Conservation (phyloP, 2,888 invertebrate species). For the Hyposoter dolosus region DNA sequence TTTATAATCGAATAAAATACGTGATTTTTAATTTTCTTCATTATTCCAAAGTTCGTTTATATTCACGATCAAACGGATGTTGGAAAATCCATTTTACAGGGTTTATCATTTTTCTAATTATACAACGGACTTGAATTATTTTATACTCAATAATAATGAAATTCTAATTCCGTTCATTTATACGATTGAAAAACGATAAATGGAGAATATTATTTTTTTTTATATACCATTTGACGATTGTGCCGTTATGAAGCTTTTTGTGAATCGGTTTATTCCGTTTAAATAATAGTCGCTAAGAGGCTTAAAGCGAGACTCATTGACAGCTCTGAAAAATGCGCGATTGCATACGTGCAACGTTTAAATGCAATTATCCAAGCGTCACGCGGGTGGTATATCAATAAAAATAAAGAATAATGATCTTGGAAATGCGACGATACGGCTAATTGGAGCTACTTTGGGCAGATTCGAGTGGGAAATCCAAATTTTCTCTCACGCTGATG, state of each 20-base stretch:
- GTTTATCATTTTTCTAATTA: neutral
- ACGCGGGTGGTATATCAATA: slow-evolving; percentile 26
- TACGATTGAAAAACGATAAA: neutral
- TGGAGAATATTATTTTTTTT: neutral
- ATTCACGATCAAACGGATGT: neutral
- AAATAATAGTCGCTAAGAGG: neutral
- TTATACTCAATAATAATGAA: neutral
- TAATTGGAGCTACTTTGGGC: slow-evolving; percentile 53
- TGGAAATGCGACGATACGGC: slow-evolving; percentile 29
- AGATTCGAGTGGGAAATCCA: slow-evolving; percentile 49
- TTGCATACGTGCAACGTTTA: neutral
- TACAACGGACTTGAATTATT: neutral
- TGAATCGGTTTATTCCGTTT: neutral
- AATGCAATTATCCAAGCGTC: slow-evolving; percentile 29
- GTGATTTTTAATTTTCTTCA: slow-evolving; percentile 9
- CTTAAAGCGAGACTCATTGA: neutral
- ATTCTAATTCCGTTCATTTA: neutral
- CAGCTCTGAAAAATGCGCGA: neutral
- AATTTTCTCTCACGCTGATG: slow-evolving; percentile 48
- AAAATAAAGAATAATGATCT: slow-evolving; percentile 18
- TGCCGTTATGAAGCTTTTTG: neutral
- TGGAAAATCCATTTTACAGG: neutral
- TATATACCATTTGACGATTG: neutral
- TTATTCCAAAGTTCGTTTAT: neutral
- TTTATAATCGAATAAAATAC: slow-evolving; percentile 32